Base-by-base conservation (phyloP, 2,888 invertebrate genomes). In the Operophtera brumata region DNA sequence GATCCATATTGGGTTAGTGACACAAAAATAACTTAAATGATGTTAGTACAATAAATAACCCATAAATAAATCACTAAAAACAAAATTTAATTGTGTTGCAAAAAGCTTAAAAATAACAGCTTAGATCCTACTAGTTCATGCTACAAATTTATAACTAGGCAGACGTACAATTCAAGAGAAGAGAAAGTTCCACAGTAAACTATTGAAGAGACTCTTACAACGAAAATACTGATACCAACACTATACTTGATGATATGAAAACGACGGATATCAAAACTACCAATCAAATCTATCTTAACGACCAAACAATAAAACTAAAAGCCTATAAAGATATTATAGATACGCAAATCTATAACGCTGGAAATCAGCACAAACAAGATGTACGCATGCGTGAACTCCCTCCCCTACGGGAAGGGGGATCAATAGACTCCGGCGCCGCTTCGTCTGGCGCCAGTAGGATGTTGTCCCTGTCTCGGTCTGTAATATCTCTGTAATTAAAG, bases 351-450 rank as follows among this genome's bases (percentile, higher is more conserved):
- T 64, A 82, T 83, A 80, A 81, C 73, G 74, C 58, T 59, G 9
- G 66, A 65, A 73, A 77, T 73, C 70, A 67, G 73, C 66, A 72
- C 78, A 84, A 85, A 86, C 83, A 84, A 78, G 57, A 7, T 47
- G 1, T 12, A 65, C 86, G 86, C 86, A 83, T 82, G 86, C 80
- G 80, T 57, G 45, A 46, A 43, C 59, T 67, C 69, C 69, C 65
- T 58, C 62, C 41, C 28, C 34, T 32, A 30, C 39, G 50, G 57
- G 57, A 65, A 73, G 67, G 67, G 67, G 64, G 65, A 78, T 86
- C 86, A 78, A 86, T 85, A 75, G 47, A 86, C 87, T 87, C 88
- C 64, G 87, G 88, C 88, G 88, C 87, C 88, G 86, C 56, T 63
- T 34, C 70, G 87, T 88, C 87, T 88, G 86, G 82, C 82, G 82